Evolutionary conservation across 2,113 vertebrate genomes (phyloP).

Genomic region (Micromys minutus): DNA sequence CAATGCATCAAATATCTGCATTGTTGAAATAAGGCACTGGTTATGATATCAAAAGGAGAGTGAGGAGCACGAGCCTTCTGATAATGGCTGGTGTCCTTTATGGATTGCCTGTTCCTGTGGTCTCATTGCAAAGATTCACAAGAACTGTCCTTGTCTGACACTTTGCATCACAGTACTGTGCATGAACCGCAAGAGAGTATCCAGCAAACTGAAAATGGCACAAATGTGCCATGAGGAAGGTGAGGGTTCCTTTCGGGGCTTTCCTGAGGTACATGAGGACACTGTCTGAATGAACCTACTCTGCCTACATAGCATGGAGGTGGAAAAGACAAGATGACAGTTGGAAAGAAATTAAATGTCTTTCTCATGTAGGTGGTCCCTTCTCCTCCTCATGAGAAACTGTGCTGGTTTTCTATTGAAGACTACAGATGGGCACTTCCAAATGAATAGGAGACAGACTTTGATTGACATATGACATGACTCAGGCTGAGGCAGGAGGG

Average conservation of each 20-base stretch:
- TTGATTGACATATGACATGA: not conserved
- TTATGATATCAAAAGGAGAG: not conserved
- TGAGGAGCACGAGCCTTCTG: not conserved
- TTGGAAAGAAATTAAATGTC: not conserved
- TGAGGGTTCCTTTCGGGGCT: not conserved
- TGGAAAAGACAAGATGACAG: conserved; percentile 33
- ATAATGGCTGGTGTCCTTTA: not conserved
- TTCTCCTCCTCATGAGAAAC: not conserved
- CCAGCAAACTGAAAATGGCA: conserved; percentile 5
- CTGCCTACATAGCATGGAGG: not conserved
- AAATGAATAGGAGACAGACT: not conserved
- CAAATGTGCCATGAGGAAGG: not conserved
- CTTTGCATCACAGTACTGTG: not conserved
- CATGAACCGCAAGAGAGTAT: not conserved
- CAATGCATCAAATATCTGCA: not conserved
- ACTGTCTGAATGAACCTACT: not conserved
- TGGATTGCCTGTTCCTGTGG: not conserved
- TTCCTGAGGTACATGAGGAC: not conserved
- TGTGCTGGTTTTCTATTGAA: not conserved
- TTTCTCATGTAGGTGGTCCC: not conserved
- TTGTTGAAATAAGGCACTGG: not conserved
- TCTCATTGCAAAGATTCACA: not conserved
- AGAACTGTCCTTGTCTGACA: not conserved
- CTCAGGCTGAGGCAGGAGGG: not conserved
- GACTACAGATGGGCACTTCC: not conserved